Conservation (phyloP, 92 coral and sea anemone species). For the Siderastrea siderea region DNA sequence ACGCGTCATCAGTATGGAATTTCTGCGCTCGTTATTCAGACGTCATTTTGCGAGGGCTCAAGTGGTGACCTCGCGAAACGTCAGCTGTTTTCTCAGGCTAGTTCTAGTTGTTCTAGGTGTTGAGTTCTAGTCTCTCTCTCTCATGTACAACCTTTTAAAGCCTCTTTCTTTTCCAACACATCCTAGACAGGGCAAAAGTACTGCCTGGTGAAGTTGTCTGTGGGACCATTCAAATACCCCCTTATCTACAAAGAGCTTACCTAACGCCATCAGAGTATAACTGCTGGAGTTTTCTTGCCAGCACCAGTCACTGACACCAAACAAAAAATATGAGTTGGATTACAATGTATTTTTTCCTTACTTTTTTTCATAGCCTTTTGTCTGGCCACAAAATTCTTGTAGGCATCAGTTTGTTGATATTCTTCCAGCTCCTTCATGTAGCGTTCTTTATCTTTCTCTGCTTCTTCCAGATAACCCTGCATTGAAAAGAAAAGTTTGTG, state of each 20-base stretch:
- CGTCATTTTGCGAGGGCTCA: no score
- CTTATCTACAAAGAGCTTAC: no score
- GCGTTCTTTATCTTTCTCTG: slow-evolving; percentile 98
- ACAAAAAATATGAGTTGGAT: not conserved
- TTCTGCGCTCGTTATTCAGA: no score
- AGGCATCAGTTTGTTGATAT: slow-evolving; percentile 97
- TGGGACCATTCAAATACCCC: no score
- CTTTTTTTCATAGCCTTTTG: slow-evolving; percentile 94
- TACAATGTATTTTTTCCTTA: slow-evolving; percentile 10
- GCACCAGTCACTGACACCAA: not conserved
- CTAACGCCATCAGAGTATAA: no score
- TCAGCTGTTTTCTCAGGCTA: no score
- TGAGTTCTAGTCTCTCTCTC: no score
- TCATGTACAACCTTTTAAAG: not conserved
- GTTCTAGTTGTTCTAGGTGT: no score
- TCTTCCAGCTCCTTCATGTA: slow-evolving; percentile 97
- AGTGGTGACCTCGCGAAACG: no score
- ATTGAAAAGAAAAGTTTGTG: not conserved
- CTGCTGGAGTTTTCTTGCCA: not conserved
- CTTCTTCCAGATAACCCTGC: slow-evolving; percentile 92
- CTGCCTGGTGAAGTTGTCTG: not conserved
- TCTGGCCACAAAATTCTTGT: slow-evolving; percentile 92
- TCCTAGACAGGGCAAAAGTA: not conserved
- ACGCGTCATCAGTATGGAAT: no score
- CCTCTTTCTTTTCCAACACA: not conserved